Conservation (phyloP, 2,888 invertebrate species). For the Griposia aprilina region DNA sequence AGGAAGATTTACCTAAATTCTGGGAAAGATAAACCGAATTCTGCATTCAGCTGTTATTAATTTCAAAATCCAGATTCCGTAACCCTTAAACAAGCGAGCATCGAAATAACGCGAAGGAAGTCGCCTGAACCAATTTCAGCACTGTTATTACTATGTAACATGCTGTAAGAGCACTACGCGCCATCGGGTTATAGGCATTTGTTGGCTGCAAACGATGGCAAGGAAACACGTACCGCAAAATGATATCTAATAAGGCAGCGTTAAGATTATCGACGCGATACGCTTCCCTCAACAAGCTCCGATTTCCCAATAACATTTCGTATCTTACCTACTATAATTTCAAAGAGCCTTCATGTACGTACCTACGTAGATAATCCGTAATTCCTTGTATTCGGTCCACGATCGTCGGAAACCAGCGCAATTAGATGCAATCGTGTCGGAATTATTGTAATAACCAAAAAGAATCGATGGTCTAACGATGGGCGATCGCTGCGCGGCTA, state of each 20-base stretch:
- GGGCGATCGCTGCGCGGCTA: slow-evolving; percentile 81
- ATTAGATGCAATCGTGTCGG: slow-evolving; percentile 88
- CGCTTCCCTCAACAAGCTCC: slow-evolving; percentile 78
- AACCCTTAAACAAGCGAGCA: slow-evolving; percentile 18
- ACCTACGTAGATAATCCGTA: slow-evolving; percentile 79
- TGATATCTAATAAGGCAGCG: slow-evolving; percentile 79
- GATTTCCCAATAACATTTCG: slow-evolving; percentile 64
- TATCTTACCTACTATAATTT: slow-evolving; percentile 67
- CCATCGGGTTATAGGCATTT: slow-evolving; percentile 58
- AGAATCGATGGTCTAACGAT: slow-evolving; percentile 87
- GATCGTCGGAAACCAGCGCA: slow-evolving; percentile 86
- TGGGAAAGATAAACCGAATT: background rate
- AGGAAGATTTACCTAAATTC: too few species aligned
- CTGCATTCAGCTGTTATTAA: background rate
- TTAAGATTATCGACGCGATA: slow-evolving; percentile 80
- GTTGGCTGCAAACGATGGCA: slow-evolving; percentile 57
- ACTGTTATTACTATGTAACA: slow-evolving; percentile 52
- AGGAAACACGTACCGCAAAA: slow-evolving; percentile 83
- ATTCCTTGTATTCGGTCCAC: slow-evolving; percentile 81
- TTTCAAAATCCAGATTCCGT: slow-evolving; percentile 14
- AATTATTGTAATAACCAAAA: slow-evolving; percentile 91
- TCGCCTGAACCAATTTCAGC: slow-evolving; percentile 48
- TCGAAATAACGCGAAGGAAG: slow-evolving; percentile 31
- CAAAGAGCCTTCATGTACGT: slow-evolving; percentile 65
- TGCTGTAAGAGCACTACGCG: slow-evolving; percentile 51